phyloP scores from a whole-genome alignment of 2,113 vertebrate genomes.

The Rhinopithecus roxellana region DNA sequence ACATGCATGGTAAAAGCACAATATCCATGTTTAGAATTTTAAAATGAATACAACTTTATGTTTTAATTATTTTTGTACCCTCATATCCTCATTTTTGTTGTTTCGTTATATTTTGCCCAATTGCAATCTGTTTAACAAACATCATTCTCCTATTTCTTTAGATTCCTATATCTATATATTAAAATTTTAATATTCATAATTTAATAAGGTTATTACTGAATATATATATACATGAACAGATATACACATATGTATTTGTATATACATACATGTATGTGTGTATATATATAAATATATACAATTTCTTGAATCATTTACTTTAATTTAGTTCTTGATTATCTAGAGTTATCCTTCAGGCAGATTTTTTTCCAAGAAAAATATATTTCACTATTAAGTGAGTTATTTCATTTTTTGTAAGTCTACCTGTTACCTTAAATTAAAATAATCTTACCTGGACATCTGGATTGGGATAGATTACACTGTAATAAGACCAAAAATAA shows the following conservation, averaged over 20 bases:
- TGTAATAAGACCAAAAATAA: neutral
- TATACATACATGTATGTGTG: neutral
- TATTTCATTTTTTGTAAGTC: neutral
- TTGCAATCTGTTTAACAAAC: neutral
- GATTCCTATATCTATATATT: neutral
- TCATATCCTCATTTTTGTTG: neutral
- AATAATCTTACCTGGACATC: neutral
- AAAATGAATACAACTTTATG: neutral
- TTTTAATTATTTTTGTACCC: neutral
- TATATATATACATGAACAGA: neutral
- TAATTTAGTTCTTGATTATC: neutral
- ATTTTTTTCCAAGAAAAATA: neutral
- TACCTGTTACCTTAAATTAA: neutral
- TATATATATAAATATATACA: neutral
- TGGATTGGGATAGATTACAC: neutral
- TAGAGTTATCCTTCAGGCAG: neutral
- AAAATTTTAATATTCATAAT: neutral
- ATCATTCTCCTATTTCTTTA: neutral
- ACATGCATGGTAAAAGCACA: neutral
- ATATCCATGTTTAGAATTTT: neutral
- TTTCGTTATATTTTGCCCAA: neutral
- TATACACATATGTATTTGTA: neutral
- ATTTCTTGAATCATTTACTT: neutral
- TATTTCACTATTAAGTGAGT: neutral
- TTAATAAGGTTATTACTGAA: neutral